Conservation (phyloP, 2,888 invertebrate genomes). For the Geotrupes spiniger region DNA sequence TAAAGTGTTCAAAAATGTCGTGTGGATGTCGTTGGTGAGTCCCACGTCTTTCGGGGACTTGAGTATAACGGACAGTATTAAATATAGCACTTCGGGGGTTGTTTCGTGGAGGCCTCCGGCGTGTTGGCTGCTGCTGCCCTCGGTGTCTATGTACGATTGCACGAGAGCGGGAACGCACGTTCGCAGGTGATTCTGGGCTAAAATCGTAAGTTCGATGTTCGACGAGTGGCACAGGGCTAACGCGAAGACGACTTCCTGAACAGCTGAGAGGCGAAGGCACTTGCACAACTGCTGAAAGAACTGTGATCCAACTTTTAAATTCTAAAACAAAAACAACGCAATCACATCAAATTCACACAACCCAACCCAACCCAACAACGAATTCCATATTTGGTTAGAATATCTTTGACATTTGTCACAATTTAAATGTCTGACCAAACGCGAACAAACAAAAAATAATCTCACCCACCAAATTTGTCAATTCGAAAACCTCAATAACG, state of each 20-base stretch:
- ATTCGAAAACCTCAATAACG: slow-evolving; percentile 15
- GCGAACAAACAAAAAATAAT: not conserved
- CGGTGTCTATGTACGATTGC: slow-evolving; percentile 81
- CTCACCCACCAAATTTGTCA: not conserved
- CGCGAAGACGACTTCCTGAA: slow-evolving; percentile 90
- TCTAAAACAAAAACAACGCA: slow-evolving; percentile 55
- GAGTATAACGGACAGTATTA: slow-evolving; percentile 65
- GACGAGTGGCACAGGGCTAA: slow-evolving; percentile 80
- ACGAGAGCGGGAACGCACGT: slow-evolving; percentile 81
- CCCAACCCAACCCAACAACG: too few species aligned
- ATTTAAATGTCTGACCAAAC: not conserved
- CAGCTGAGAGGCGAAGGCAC: slow-evolving; percentile 79
- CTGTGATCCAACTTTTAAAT: slow-evolving; percentile 73
- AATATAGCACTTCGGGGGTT: slow-evolving; percentile 84
- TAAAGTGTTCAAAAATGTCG: slow-evolving; percentile 77
- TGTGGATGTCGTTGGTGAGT: slow-evolving; percentile 70
- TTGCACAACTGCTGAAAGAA: slow-evolving; percentile 82
- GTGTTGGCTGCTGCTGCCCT: slow-evolving; percentile 64
- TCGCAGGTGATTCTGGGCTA: slow-evolving; percentile 76
- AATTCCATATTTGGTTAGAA: too few species aligned
- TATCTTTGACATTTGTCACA: too few species aligned
- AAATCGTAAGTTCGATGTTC: slow-evolving; percentile 68
- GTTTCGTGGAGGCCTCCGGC: slow-evolving; percentile 88
- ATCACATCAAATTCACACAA: not conserved
- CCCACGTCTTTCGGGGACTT: slow-evolving; percentile 61